Percentiles rank a stretch among this genome's conserved stretches.
Evolutionary conservation across 2,888 invertebrate genomes (phyloP).

Genomic region (Brachyptera risi): DNA sequence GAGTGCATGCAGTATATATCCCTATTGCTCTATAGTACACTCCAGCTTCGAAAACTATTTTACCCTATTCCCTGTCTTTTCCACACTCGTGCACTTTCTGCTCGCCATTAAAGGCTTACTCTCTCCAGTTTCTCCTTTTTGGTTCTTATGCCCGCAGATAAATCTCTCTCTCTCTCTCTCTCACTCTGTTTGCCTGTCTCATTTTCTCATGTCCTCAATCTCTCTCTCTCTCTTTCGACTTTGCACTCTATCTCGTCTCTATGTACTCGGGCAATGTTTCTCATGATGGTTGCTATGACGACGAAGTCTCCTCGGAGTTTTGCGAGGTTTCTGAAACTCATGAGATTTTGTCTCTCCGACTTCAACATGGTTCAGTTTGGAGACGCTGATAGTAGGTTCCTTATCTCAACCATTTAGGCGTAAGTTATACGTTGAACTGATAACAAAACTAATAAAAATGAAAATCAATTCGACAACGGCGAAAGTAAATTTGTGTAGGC

Average conservation of each 20-base stretch:
- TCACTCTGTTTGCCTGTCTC: not conserved
- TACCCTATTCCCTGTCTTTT: not conserved
- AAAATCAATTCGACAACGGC: too few species aligned
- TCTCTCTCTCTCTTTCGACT: too few species aligned
- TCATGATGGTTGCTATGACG: conserved; percentile 1
- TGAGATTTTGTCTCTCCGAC: not conserved
- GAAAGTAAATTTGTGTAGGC: too few species aligned
- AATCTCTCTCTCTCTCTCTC: not conserved
- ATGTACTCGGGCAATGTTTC: conserved; percentile 9
- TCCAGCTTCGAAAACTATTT: not conserved
- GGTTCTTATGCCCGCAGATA: not conserved
- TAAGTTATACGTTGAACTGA: too few species aligned
- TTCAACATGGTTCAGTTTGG: too few species aligned
- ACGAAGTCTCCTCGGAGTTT: conserved; percentile 8
- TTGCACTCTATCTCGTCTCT: too few species aligned
- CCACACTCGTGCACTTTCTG: conserved; percentile 15
- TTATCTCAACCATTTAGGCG: too few species aligned
- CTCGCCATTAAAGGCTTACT: conserved; percentile 8
- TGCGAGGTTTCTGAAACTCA: not conserved
- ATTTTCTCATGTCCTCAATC: not conserved
- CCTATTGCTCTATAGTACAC: too few species aligned
- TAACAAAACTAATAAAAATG: too few species aligned
- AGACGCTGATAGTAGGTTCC: too few species aligned
- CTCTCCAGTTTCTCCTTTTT: not conserved
- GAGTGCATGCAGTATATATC: too few species aligned